These are phyloP conservation scores for Pogonomyrmex californicus DNA, from an alignment of 1,140 invertebrate species.

Conservation along the genomic window DNA sequence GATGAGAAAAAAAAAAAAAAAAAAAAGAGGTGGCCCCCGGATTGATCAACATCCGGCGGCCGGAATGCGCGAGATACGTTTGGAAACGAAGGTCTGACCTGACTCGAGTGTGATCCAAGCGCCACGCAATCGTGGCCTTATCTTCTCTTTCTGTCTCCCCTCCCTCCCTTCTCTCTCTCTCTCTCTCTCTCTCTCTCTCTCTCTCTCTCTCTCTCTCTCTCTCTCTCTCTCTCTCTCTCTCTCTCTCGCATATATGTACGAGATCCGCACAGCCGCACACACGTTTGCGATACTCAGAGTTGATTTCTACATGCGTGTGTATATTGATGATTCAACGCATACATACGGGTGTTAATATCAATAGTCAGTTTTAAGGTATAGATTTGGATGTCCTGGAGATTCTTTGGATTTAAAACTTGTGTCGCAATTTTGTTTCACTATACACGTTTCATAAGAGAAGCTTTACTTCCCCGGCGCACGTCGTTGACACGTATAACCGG, in stretches of 20 bases:
- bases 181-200: conserved; percentile 4
- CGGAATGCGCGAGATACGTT: conserved; percentile 67
- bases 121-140: conserved; percentile 76
- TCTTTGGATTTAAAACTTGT: not conserved
- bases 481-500: not conserved
- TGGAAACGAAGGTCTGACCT: conserved; percentile 79
- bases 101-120: conserved; percentile 70
- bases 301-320: not conserved
- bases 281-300: not conserved
- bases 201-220: conserved; percentile 20
- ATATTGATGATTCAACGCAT: not conserved
- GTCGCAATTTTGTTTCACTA: not conserved
- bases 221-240: conserved; percentile 25
- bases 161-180: too few relatives aligned
- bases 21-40: conserved; percentile 42
- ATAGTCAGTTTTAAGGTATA: not conserved
- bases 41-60: conserved; percentile 81
- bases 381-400: not conserved
- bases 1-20: too few relatives aligned
- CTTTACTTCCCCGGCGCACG: too few relatives aligned
- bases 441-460: not conserved
- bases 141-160: too few relatives aligned
- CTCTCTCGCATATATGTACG: conserved; percentile 47
- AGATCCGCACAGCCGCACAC: not conserved
- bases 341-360: too few relatives aligned